These are phyloP conservation scores for Gambusia affinis DNA, from an alignment of 2,113 vertebrate species.

Conservation along the genomic window DNA sequence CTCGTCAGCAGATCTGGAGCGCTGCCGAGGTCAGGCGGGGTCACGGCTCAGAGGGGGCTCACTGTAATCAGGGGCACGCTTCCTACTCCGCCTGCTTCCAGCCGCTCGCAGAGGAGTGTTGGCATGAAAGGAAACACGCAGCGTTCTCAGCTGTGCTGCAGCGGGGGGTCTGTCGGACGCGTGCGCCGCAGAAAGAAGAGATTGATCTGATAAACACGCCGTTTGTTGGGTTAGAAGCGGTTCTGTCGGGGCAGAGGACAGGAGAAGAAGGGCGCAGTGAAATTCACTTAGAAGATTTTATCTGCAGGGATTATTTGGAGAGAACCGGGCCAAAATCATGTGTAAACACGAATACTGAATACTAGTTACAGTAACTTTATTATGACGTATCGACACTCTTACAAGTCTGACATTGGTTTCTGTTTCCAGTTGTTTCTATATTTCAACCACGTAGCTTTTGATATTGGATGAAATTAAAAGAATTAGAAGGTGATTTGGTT, in stretches of 20 bases:
- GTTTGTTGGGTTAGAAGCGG: slow-evolving; percentile 43
- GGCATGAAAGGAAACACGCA: slow-evolving; percentile 28
- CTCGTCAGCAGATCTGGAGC: slow-evolving; percentile 67
- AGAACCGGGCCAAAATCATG: background rate
- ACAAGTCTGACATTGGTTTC: too few species aligned
- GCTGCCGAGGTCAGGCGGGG: slow-evolving; percentile 42
- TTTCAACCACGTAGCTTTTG: too few species aligned
- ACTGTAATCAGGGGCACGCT: slow-evolving; percentile 47
- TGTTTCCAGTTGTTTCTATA: too few species aligned
- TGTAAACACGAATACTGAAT: background rate
- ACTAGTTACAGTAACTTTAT: too few species aligned
- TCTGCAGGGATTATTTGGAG: background rate
- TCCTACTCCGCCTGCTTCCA: slow-evolving; percentile 23
- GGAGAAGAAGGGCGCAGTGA: background rate
- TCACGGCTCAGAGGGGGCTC: slow-evolving; percentile 42
- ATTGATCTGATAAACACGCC: slow-evolving; percentile 37
- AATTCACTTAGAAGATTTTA: slow-evolving; percentile 7
- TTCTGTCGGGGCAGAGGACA: slow-evolving; percentile 22
- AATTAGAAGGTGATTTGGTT: too few species aligned
- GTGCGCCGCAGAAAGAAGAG: background rate
- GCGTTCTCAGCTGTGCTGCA: background rate
- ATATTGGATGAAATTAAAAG: too few species aligned
- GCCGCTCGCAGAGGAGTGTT: slow-evolving; percentile 7
- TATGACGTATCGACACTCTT: too few species aligned
- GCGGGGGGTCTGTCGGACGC: slow-evolving; percentile 2